Evolutionary conservation across 2,888 invertebrate species (phyloP).

Genomic region (Heteromurus nitidus): DNA sequence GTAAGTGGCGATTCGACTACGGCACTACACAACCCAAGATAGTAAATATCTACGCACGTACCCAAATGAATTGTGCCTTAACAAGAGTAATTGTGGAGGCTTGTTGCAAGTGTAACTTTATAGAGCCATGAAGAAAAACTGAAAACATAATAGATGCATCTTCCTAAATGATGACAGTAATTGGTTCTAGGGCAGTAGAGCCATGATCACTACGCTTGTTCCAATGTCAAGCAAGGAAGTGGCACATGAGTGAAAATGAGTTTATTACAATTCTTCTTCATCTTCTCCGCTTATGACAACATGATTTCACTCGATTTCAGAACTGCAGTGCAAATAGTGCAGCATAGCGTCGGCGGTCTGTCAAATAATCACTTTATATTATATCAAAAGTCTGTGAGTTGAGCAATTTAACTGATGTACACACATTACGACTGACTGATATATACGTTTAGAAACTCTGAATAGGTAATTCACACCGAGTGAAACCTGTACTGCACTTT

Average conservation of each 20-base stretch:
- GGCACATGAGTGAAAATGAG: slow-evolving; percentile 47
- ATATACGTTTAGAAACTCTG: background rate
- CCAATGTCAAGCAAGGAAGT: slow-evolving; percentile 22
- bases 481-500: too few relatives aligned
- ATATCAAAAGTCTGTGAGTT: too few relatives aligned
- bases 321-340: background rate
- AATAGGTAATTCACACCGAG: background rate
- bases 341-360: background rate
- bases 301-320: slow-evolving; percentile 23
- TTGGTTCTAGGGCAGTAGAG: slow-evolving; percentile 65
- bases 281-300: background rate
- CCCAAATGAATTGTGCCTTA: slow-evolving; percentile 16
- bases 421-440: background rate
- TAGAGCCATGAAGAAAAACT: slow-evolving; percentile 19
- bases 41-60: background rate
- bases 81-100: slow-evolving; percentile 36
- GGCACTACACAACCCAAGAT: too few relatives aligned
- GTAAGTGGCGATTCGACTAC: too few relatives aligned
- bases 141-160: slow-evolving; percentile 55
- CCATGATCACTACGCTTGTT: slow-evolving; percentile 48
- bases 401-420: slow-evolving; percentile 7
- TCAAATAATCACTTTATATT: background rate
- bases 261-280: slow-evolving; percentile 29
- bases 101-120: slow-evolving; percentile 7
- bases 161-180: slow-evolving; percentile 51